Evolutionary conservation across 1,140 invertebrate genomes (phyloP), one percentile per base, ranked within the genome.

Genomic region (Drosophila watanabei): DNA sequence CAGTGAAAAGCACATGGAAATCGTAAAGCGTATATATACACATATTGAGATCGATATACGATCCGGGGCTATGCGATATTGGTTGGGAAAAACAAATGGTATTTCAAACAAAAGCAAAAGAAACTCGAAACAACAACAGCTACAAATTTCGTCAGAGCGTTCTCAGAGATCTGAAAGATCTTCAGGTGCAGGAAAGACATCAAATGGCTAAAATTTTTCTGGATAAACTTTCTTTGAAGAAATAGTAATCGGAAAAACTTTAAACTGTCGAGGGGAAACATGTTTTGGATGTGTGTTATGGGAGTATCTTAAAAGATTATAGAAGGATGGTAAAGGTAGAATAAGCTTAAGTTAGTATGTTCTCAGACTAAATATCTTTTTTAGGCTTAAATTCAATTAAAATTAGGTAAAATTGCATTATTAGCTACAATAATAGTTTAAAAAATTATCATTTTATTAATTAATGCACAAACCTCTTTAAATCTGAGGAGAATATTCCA

Each of bases 61-160:
- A n/a, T 69, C 68, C 49, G 39, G 10, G 33, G 82, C 75, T 64
- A 82, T 77, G 54, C 43, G 82, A 85, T 85, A 70, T 62, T 64
- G 35, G 57, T 59, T 41, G 11, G 35, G 39, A 63, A 64, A n/a
- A 68, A 48, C 32, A 37, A 66, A 46, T 37, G 18, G 32, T 28
- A 35, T 41, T 54, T 54, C 28, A 46, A 60, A 60, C 13, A 80
- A 41, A 51, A 37, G 33, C 35, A 52, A 68, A 20, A 35, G n/a
- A 39, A 24, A 30, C 43, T 18, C 7, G 10, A 35, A 16, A 61
- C 32, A 58, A 43, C 32, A 43, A 58, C 13, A 32, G 32, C 56
- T 18, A 28, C 41, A 56, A 45, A 45, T 54, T 46, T 61, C 28
- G 20, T 41, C 14, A 18, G 41, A 16, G 41, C 33, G 3, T 24